Evolutionary conservation across 2,797 vertebrate genomes (phyloP).

Genomic region (Anguilla anguilla): DNA sequence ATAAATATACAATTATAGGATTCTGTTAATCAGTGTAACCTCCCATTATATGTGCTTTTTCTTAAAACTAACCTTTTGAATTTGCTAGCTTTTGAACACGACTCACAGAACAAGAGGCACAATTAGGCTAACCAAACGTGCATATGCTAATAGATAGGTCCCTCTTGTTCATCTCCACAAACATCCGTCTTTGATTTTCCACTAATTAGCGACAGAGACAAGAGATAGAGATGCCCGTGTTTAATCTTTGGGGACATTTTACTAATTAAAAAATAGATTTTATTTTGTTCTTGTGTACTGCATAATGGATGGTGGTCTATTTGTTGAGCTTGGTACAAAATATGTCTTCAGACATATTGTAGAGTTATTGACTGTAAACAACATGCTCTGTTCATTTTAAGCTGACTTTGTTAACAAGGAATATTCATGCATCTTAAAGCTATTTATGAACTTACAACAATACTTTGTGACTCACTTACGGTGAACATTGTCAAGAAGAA

Average conservation of each 20-base stretch:
- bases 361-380: background rate
- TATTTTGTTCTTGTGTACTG: constrained; percentile 7
- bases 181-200: constrained; percentile 24
- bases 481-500: background rate
- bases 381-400: background rate
- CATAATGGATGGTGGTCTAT: background rate
- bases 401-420: background rate
- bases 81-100: constrained; percentile 3
- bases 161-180: constrained; percentile 21
- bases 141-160: constrained; percentile 20
- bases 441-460: background rate
- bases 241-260: constrained; percentile 4
- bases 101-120: background rate
- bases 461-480: background rate
- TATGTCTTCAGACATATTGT: background rate
- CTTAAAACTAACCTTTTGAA: background rate
- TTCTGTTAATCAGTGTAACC: constrained; percentile 24
- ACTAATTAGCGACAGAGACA: constrained; percentile 25
- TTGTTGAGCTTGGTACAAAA: background rate
- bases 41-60: constrained; percentile 14
- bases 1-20: background rate
- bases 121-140: background rate
- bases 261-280: constrained; percentile 12
- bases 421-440: background rate
- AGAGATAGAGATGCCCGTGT: constrained; percentile 4